Conservation (phyloP, 2,888 invertebrate species). For the Amiota communis region DNA sequence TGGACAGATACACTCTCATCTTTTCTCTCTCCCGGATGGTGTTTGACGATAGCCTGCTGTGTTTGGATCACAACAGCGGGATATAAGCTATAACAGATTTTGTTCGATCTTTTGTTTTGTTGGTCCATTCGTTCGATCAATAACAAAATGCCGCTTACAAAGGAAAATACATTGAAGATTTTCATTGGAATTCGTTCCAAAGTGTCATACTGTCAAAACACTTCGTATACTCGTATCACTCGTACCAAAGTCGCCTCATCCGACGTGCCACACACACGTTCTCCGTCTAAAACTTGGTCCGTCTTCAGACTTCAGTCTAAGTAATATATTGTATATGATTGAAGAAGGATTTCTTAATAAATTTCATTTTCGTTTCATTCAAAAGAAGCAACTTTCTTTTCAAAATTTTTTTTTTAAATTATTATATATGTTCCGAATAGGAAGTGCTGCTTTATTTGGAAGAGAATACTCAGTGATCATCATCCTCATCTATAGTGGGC, state of each 20-base stretch:
- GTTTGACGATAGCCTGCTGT: conserved; percentile 50
- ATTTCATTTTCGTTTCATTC: no score
- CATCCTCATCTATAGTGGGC: background rate
- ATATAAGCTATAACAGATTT: conserved; percentile 49
- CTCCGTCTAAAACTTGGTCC: conserved; percentile 6
- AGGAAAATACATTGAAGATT: background rate
- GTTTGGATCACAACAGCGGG: conserved; percentile 67
- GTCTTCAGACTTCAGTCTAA: background rate
- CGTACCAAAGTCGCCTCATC: no score
- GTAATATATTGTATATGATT: no score
- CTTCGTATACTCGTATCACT: conserved; percentile 29
- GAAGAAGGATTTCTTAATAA: no score
- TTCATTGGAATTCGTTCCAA: conserved; percentile 30
- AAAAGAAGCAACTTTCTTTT: no score
- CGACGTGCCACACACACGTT: conserved; percentile 56
- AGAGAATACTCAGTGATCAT: background rate
- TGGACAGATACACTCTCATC: no score
- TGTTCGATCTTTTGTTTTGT: background rate
- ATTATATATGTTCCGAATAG: no score
- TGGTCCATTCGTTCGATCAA: conserved; percentile 2
- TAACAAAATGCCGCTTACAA: conserved; percentile 1
- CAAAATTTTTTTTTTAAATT: no score
- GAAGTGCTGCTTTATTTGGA: no score
- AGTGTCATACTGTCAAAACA: conserved; percentile 59
- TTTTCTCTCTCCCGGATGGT: no score